Evolutionary conservation across 2,888 invertebrate genomes (phyloP).

Genomic region (Ephialtes manifestator): DNA sequence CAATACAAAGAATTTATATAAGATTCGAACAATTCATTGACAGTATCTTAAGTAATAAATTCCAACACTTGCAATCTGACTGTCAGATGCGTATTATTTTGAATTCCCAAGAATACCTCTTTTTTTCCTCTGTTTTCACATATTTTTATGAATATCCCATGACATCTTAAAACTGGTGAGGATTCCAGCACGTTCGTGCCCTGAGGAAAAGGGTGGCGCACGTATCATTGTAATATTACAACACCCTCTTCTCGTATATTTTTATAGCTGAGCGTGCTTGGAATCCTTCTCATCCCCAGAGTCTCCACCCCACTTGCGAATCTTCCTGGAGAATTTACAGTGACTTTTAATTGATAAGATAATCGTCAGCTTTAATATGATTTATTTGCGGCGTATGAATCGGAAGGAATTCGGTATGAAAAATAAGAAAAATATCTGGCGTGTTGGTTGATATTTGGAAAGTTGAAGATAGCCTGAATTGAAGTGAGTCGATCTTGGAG

Average conservation of each 20-base stretch:
- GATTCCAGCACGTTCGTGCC: constrained; percentile 64
- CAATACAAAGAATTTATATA: constrained; percentile 15
- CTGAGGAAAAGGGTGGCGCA: constrained; percentile 65
- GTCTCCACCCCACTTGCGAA: constrained; percentile 29
- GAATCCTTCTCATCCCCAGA: constrained; percentile 62
- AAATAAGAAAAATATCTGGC: constrained; percentile 40
- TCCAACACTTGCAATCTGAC: constrained; percentile 35
- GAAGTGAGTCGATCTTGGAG: constrained; percentile 67
- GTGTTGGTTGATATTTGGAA: constrained; percentile 46
- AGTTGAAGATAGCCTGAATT: constrained; percentile 62
- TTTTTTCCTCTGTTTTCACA: constrained; percentile 15
- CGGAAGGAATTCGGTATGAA: not conserved
- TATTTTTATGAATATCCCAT: constrained; percentile 56
- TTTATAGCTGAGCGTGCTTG: constrained; percentile 71
- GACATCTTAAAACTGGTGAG: constrained; percentile 56
- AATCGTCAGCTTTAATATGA: constrained; percentile 13
- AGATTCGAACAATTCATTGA: constrained; percentile 39
- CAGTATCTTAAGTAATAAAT: constrained; percentile 38
- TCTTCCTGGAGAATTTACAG: constrained; percentile 50
- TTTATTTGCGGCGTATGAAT: constrained; percentile 28
- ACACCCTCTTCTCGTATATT: constrained; percentile 71
- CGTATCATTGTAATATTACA: constrained; percentile 73
- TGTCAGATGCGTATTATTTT: constrained; percentile 41
- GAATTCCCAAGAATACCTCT: constrained; percentile 4
- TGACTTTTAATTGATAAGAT: constrained; percentile 67